phyloP scores from a whole-genome alignment of 2,797 vertebrate genomes.

The Microcaecilia unicolor region DNA sequence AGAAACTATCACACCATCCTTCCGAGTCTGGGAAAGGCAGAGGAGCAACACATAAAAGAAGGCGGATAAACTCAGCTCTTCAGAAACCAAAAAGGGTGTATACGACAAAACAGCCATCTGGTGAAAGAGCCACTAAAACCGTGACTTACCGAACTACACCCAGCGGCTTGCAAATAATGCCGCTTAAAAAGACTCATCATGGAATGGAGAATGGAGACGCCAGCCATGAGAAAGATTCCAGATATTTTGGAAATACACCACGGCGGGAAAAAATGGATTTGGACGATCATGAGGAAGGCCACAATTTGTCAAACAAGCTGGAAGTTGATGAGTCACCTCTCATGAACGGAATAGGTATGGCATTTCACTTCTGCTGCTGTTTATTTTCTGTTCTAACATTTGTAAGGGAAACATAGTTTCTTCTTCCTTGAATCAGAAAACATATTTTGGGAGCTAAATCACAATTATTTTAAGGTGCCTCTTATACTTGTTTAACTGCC shows the following conservation, averaged over 20 bases:
- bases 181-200: conserved; percentile 70
- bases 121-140: conserved; percentile 73
- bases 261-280: conserved; percentile 47
- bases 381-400: too few relatives aligned
- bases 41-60: conserved; percentile 72
- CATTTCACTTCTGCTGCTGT: too few relatives aligned
- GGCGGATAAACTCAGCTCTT: conserved; percentile 61
- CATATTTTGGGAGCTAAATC: too few relatives aligned
- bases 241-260: conserved; percentile 68
- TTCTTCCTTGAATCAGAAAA: too few relatives aligned
- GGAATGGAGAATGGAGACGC: conserved; percentile 79
- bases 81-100: conserved; percentile 69
- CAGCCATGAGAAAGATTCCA: conserved; percentile 51
- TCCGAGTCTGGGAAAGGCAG: conserved; percentile 63
- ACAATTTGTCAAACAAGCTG: conserved; percentile 49
- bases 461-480: too few relatives aligned
- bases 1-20: conserved; percentile 52
- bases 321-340: conserved; percentile 56
- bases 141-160: conserved; percentile 76
- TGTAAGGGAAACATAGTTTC: too few relatives aligned
- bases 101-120: conserved; percentile 54
- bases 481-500: too few relatives aligned
- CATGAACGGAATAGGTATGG: conserved; percentile 75
- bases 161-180: conserved; percentile 73
- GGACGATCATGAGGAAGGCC: conserved; percentile 45